phyloP scores from a whole-genome alignment of 2,888 invertebrate species.

The Calliscelio sp. region DNA sequence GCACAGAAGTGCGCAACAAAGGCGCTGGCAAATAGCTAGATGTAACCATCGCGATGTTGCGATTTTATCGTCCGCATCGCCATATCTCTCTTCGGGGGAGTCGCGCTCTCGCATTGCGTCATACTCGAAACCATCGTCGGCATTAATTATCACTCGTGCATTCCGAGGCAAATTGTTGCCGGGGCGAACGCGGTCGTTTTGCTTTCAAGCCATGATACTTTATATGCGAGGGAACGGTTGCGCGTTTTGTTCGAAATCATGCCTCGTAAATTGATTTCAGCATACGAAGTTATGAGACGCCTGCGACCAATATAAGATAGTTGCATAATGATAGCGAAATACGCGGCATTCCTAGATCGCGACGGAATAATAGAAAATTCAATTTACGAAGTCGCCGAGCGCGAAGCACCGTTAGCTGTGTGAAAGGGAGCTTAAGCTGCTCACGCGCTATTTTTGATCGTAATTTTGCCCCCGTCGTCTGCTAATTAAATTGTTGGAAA shows the following conservation, averaged over 20 bases:
- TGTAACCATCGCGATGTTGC: conserved; percentile 77
- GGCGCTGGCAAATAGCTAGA: conserved; percentile 77
- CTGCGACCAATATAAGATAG: conserved; percentile 34
- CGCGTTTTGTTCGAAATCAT: conserved; percentile 49
- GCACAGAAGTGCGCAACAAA: conserved; percentile 70
- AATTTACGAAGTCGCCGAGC: conserved; percentile 18
- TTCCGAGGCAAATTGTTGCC: conserved; percentile 61
- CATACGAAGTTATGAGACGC: conserved; percentile 50
- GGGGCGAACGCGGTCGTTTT: conserved; percentile 40
- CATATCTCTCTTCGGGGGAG: conserved; percentile 59
- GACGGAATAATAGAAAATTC: conserved; percentile 40
- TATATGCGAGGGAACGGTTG: conserved; percentile 54
- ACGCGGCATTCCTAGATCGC: conserved; percentile 33
- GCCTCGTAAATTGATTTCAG: conserved; percentile 55
- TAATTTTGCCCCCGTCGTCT: neutral
- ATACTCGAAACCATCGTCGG: conserved; percentile 59
- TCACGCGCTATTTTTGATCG: too few species aligned
- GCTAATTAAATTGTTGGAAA: conserved; percentile 23
- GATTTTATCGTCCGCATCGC: conserved; percentile 80
- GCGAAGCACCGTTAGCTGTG: conserved; percentile 13
- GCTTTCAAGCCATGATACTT: conserved; percentile 56
- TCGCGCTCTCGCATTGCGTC: conserved; percentile 73
- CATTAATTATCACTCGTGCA: conserved; percentile 68
- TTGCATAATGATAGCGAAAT: conserved; percentile 36
- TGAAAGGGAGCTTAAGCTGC: too few species aligned